A percentile compares a stretch with the other conserved stretches of the same genome.
Conservation (phyloP, 2,113 vertebrate species). For the Nothoprocta pentlandii region DNA sequence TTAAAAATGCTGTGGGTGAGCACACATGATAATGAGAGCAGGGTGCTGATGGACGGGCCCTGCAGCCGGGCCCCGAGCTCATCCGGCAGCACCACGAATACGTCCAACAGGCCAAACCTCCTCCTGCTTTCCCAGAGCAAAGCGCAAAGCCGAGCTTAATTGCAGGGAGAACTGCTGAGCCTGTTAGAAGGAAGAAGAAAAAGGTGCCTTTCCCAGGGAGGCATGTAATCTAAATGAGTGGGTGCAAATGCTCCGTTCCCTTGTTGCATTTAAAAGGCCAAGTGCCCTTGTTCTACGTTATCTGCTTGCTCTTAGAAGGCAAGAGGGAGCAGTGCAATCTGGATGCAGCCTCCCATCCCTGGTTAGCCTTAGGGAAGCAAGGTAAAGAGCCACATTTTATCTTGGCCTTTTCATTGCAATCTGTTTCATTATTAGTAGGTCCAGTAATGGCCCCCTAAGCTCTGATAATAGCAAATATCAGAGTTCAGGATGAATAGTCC, state of each 20-base stretch:
- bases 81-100: background rate
- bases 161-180: background rate
- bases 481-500: background rate
- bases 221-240: background rate
- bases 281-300: background rate
- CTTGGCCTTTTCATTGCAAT: background rate
- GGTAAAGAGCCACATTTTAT: background rate
- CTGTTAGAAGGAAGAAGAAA: background rate
- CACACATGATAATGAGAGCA: background rate
- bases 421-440: background rate
- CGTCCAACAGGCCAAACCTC: background rate
- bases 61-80: background rate
- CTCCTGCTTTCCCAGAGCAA: conserved; percentile 1
- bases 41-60: background rate
- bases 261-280: no score
- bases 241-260: background rate
- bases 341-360: background rate
- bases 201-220: background rate
- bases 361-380: background rate
- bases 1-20: conserved; percentile 27
- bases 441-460: background rate
- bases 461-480: background rate
- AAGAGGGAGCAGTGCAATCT: background rate
- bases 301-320: background rate
- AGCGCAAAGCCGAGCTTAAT: background rate